Base-by-base conservation (phyloP, 2,888 invertebrate species). In the Actias luna region DNA sequence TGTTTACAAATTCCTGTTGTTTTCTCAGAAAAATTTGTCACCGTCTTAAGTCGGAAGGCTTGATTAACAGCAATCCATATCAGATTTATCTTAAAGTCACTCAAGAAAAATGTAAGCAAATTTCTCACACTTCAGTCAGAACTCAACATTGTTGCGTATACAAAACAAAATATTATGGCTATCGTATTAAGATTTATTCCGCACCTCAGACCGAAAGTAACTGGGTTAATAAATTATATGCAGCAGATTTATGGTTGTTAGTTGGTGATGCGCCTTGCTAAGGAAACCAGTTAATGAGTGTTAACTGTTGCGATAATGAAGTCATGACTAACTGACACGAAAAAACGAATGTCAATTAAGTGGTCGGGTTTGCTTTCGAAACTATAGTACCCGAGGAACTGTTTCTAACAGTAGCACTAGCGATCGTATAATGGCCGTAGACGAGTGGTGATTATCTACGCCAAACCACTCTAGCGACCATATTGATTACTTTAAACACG, bases 201-300 rank as follows among this genome's bases (percentile, higher is more conserved):
- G 79, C 29, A 29, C 50, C 59, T 55, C 55, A 36, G 31, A 63
- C 39, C 35, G 58, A 55, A 57, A 50, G 61, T 59, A 64, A 64
- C 50, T 78, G 75, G 79, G 74, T 74, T 82, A 81, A 82, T 84
- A 83, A 25, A 25, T 39, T 42, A 36, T 71, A 72, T 82, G 76
- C 73, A 82, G 86, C 85, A 86, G 87, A 87, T 87, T 88, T 88
- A 88, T 83, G 77, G 72, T 67, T 65, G 70, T 73, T 5, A 50
- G 39, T 42, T n/a, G n/a, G 18, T 42, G 18, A 75, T 71, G 75
- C 42, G 16, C 31, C 42, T 58, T 58, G 33, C 16, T 36, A 46
- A 79, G 74, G 83, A 86, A 84, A 88, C 84, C 71, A 71, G 79
- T 72, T 83, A 81, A 83, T 85, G 80, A 77, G 69, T 66, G 72